Evolutionary conservation across 2,797 vertebrate species (phyloP).

Genomic region (Pogoniulus pusillus): DNA sequence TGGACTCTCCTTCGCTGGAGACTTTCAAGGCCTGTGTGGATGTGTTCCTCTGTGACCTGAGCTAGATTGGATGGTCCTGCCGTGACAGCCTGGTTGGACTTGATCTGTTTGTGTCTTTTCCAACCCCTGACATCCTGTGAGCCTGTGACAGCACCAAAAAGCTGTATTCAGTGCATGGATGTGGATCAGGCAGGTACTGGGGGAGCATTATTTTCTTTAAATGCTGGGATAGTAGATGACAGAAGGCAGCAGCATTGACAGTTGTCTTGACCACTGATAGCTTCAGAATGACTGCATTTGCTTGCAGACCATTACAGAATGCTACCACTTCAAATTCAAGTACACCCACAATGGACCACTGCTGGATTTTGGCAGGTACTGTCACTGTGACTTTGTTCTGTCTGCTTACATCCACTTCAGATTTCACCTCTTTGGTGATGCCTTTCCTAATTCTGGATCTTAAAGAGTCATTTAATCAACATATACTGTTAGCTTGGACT

Average conservation of each 20-base stretch:
- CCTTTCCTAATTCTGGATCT: not conserved
- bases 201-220: not conserved
- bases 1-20: too few species aligned
- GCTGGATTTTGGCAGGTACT: constrained; percentile 90
- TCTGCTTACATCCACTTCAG: not conserved
- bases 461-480: not conserved
- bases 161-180: accelerated
- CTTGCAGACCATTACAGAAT: constrained; percentile 92
- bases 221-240: not conserved
- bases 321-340: constrained; percentile 93
- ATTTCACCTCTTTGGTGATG: not conserved
- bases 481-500: not conserved
- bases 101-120: too few species aligned
- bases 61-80: too few species aligned
- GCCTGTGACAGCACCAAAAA: not conserved
- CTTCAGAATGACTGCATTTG: constrained; percentile 29
- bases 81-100: too few species aligned
- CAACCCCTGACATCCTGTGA: too few species aligned
- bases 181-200: not conserved
- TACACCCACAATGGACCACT: constrained; percentile 83
- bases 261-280: not conserved
- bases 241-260: not conserved
- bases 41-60: too few species aligned
- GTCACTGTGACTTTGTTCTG: not conserved
- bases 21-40: too few species aligned